Evolutionary conservation across 2,113 vertebrate genomes (phyloP).

Genomic region (Rhinoptilus africanus): DNA sequence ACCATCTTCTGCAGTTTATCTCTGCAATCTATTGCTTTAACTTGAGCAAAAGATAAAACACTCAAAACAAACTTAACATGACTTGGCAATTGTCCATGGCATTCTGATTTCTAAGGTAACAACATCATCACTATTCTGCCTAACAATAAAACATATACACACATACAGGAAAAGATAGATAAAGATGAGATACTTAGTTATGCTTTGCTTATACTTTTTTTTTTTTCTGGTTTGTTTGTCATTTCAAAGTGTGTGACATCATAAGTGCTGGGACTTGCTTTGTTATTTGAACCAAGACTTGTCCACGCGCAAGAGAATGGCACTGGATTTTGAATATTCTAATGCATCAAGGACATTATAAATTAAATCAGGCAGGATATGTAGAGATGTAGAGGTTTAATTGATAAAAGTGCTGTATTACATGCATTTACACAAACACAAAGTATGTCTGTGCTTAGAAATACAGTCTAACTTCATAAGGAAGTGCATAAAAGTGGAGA

Average conservation of each 20-base stretch:
- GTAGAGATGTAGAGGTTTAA: neutral
- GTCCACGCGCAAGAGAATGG: neutral
- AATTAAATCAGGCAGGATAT: neutral
- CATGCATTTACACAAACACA: neutral
- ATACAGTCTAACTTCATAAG: neutral
- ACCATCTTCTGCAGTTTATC: conserved; percentile 50
- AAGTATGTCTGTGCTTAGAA: neutral
- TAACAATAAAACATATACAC: conserved; percentile 47
- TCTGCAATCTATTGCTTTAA: conserved; percentile 66
- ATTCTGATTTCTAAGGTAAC: conserved; percentile 65
- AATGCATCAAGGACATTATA: neutral
- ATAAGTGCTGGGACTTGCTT: conserved; percentile 55
- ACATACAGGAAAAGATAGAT: conserved; percentile 37
- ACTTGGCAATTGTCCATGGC: conserved; percentile 78
- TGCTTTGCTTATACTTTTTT: conserved; percentile 49
- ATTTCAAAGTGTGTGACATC: conserved; percentile 73
- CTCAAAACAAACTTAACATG: conserved; percentile 69
- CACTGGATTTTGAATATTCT: neutral
- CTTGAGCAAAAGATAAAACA: conserved; percentile 67
- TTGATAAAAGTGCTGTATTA: neutral
- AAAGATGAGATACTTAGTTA: conserved; percentile 32
- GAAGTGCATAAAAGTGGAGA: neutral
- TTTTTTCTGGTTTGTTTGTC: conserved; percentile 35
- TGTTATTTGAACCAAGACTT: neutral
- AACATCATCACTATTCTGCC: conserved; percentile 51